Base-by-base conservation (phyloP, 1,140 invertebrate genomes). In the Agrypnia vestita region DNA sequence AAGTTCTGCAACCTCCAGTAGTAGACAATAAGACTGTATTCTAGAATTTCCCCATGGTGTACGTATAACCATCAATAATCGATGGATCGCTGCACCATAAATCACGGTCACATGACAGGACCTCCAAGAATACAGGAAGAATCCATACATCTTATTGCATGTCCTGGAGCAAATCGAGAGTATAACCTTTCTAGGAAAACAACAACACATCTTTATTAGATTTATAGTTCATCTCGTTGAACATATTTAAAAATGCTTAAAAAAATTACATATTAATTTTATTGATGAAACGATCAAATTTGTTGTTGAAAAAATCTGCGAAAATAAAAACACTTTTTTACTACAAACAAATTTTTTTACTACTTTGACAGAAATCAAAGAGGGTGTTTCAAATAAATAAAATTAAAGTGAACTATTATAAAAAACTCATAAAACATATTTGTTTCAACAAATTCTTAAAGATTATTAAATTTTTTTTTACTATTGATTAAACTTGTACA, bases 111-210 rank as follows among this genome's bases (percentile, higher is more conserved):
- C 69, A 80, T 55, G 79, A 80, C 79, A 76, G 79, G 61, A 62
- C 71, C 51, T 64, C 69, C 61, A 35, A 15, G 17, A 21, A 53
- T 15, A 25, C 10, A n/a, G 79, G 55, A 47, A 19, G 47, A n/a
- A 56, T 76, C 61, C 79, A 80, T 80, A 80, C 72, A 69, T 80
- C 72, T 80, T 80, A 76, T 80, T 80, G 79, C 79, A 80, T 80
- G 79, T 80, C 79, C 55, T 6, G 35, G 35, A 10, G 47, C 67
- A 47, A 79, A 79, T 55, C 67, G 51, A 19, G 75, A 64, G 15
- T 49, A 62, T 76, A 62, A 76, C 62, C 74, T 61, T 21, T 9
- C 13, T 13, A 17, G 12, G 56, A 7, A 76, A 76, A 75, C 44
- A 62, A 76, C 56, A 62, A 51, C 53, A 35, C 43, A 44, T 55